Conservation (phyloP, 30 jellyfish, hydroid and myxozoan species). For the Cassiopea andromeda region DNA sequence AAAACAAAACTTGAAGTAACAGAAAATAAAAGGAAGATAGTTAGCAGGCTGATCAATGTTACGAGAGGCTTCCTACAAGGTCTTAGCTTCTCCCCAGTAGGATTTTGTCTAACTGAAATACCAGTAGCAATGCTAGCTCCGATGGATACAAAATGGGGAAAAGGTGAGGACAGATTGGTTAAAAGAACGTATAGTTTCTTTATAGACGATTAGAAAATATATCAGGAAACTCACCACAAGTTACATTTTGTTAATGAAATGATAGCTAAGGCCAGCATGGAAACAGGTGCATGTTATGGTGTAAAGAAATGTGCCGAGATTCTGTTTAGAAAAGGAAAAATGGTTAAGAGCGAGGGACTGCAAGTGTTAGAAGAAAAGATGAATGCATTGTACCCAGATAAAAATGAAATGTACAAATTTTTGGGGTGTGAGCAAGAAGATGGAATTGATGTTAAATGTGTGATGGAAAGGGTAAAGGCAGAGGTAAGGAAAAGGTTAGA, state of each 20-base stretch:
- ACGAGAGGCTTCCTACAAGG: no score
- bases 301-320: background rate
- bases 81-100: no score
- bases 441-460: no score
- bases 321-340: background rate
- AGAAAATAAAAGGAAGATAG: no score
- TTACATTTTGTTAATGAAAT: background rate
- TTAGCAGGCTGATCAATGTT: no score
- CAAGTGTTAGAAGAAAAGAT: background rate
- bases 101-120: no score
- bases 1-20: no score
- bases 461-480: no score
- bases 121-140: background rate
- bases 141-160: background rate
- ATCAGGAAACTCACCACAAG: background rate
- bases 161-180: background rate
- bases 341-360: background rate
- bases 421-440: no score
- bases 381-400: no score
- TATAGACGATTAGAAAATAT: background rate
- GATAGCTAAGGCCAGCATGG: background rate
- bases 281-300: background rate
- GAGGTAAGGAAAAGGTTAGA: no score
- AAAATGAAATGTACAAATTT: no score
- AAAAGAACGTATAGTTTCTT: background rate